These are phyloP conservation scores for Labroides dimidiatus DNA, from an alignment of 2,797 vertebrate species.

Conservation along the genomic window DNA sequence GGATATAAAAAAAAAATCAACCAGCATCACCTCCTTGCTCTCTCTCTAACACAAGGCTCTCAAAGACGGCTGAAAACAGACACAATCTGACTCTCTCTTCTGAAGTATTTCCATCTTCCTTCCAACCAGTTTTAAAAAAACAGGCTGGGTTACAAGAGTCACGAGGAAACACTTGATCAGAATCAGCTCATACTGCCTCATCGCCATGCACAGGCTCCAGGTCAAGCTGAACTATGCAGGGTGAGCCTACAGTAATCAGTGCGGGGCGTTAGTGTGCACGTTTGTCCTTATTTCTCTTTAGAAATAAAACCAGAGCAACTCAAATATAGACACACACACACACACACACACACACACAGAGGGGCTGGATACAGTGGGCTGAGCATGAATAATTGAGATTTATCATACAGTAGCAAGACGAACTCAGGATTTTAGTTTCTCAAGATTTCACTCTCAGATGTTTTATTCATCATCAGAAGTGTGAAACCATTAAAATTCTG, in stretches of 20 bases:
- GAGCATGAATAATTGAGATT: conserved; percentile 48
- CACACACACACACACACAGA: conserved; percentile 26
- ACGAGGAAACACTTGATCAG: conserved; percentile 63
- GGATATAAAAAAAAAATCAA: conserved; percentile 16
- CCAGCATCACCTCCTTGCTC: conserved; percentile 9
- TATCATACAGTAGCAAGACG: conserved; percentile 36
- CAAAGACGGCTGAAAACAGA: conserved; percentile 4
- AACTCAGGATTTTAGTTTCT: conserved; percentile 27
- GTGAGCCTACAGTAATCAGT: conserved; percentile 51
- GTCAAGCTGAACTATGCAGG: conserved; percentile 53
- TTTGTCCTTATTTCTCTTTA: conserved; percentile 33
- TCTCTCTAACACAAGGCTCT: not conserved
- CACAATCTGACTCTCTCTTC: conserved; percentile 1
- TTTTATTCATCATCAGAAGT: conserved; percentile 56
- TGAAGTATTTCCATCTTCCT: conserved; percentile 22
- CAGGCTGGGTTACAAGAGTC: conserved; percentile 57
- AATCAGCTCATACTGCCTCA: conserved; percentile 66
- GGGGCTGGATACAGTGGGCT: conserved; percentile 10
- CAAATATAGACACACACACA: conserved; percentile 43
- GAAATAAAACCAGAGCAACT: conserved; percentile 18
- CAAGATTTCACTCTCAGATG: conserved; percentile 39
- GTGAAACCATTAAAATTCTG: conserved; percentile 5
- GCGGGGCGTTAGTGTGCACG: conserved; percentile 4
- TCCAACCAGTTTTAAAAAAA: conserved; percentile 49
- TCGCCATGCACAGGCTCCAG: conserved; percentile 62